Evolutionary conservation across 2,888 invertebrate species (phyloP), one percentile per base, ranked within the genome.

Genomic region (Drosophila putrida): DNA sequence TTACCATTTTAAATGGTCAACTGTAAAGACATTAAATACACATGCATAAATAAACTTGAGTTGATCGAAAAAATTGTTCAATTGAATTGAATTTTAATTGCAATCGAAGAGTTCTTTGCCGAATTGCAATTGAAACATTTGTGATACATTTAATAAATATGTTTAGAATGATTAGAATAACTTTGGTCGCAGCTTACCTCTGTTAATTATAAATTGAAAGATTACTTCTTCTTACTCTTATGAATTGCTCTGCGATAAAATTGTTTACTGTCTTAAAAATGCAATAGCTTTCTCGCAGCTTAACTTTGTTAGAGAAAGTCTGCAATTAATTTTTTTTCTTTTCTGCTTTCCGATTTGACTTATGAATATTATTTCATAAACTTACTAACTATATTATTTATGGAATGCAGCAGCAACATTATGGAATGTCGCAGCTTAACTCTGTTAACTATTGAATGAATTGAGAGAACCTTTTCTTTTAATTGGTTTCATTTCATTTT

Each of bases 11-110:
- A 38, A 38, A n/a, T 55, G 59, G 35, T 43, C 53, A 44, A 27
- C 31, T 33, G 44, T 38, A 43, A 53, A 13, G 36, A 28, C 61
- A 60, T 60, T 51, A 51, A 60, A 51, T 28, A 31, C 20, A 61
- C 53, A 53, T 43, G 53, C 60, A 53, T 54, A 54, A 54, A 41
- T 41, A 11, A 54, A 41, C 13, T 38, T 25, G 4, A 27, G 49
- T 35, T 8, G 8, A 15, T 25, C 4, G 35, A 36, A 25, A 25
- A 38, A 28, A 5, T 6, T 11, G 41, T 31, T 11, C n/a, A 35
- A 35, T n/a, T n/a, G n/a, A 51, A 51, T 51, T 51, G 27, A 27
- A 38, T 54, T 54, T 6, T 8, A 31, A 33, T 41, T 39, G 51
- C 54, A 15, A 33, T 28, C 4, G 11, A 53, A 15, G 8, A 31